Conservation (phyloP, 2,113 vertebrate species). For the Gymnarchus niloticus region DNA sequence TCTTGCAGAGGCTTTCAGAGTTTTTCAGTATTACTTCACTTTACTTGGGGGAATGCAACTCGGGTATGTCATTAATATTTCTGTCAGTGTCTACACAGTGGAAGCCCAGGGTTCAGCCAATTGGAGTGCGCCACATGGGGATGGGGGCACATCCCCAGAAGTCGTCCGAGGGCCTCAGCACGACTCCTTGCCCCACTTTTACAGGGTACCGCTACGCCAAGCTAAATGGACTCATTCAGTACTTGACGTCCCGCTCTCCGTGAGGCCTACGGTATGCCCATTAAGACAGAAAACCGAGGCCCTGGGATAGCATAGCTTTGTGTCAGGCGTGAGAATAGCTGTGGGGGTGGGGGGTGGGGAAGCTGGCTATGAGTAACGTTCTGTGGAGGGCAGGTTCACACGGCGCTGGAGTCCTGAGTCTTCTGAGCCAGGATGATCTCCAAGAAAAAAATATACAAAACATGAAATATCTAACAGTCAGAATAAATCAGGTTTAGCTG, state of each 20-base stretch:
- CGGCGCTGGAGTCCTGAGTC: background rate
- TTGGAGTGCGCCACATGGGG: background rate
- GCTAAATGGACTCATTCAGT: constrained; percentile 10
- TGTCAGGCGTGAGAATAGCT: constrained; percentile 15
- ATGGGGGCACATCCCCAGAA: background rate
- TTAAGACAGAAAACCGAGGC: background rate
- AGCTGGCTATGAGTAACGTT: background rate
- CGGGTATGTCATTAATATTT: background rate
- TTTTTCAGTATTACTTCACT: too few relatives aligned
- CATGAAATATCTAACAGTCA: background rate
- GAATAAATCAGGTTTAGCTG: background rate
- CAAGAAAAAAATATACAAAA: too few relatives aligned
- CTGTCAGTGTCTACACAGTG: background rate
- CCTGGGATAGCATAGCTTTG: background rate
- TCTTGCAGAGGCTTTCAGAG: background rate
- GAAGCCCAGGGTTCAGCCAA: too few relatives aligned
- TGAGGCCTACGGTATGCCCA: background rate
- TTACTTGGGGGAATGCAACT: background rate
- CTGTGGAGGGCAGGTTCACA: background rate
- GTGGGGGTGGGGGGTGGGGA: background rate
- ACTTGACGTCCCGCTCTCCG: background rate
- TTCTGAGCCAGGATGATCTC: background rate
- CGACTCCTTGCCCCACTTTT: background rate
- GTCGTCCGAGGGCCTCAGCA: background rate
- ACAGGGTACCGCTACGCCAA: background rate